Evolutionary conservation across 2,113 vertebrate species (phyloP), one percentile per base, ranked within the genome.

Genomic region (Dipodomys ordii): DNA sequence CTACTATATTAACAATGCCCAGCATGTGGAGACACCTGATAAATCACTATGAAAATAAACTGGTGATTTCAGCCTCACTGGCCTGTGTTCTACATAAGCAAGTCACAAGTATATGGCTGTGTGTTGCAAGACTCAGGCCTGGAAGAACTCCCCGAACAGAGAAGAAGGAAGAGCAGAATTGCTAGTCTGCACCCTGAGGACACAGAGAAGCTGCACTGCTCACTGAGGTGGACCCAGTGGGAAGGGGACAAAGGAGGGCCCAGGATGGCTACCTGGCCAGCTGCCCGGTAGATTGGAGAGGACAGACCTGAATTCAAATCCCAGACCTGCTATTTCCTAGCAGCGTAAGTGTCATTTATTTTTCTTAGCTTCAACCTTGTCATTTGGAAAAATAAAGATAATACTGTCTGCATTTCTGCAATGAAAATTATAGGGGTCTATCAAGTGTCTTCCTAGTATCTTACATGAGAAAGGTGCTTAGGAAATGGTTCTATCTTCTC

Each of bases 1-100:
- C 60, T 80, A 49, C 30, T n/a, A 83, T 28, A 88, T 27, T 7
- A 25, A 64, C 19, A 83, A 91, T 74, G 39, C 57, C 49, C 11
- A 93, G 84, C 30, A 83, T 35, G 27, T 65, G 18, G 4, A 92
- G 74, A 22, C 35, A 77, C 32, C 80, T 16, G 3, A 62, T 46
- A 69, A 90, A 68, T 90, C 65, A 39, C 80, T 68, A 25, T 46
- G 93, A 64, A 81, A 95, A 92, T 7, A 19, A 93, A 82, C 49
- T 4, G 20, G 69, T 68, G 81, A 67, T 18, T 62, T 78, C 69
- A 81, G 77, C 18, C 88, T 95, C 67, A n/a, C 49, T 15, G 83
- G 44, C 9, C 57, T 68, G 44, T 80, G 44, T 27, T 88, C 76
- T 83, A 19, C 39, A 67, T 15, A 64, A 44, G 3, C 71, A 81